Conservation (phyloP, 37 sponge, comb jelly and placozoan species). For the Axinella damicornis region DNA sequence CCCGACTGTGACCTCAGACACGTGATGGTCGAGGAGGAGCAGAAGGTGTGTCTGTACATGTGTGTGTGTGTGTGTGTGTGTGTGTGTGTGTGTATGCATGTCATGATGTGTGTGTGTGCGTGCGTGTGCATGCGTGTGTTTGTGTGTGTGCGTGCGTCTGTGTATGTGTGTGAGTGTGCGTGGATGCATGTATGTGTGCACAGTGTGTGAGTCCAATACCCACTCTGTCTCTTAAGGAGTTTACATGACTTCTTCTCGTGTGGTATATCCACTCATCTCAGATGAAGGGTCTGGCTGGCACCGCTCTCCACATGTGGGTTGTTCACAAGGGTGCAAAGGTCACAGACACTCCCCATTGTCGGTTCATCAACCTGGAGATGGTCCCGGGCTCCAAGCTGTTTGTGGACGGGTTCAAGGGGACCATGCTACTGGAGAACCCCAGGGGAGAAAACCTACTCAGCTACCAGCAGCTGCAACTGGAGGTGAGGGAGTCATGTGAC, state of each 20-base stretch:
- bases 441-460: conserved; percentile 63
- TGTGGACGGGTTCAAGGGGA: conserved; percentile 52
- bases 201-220: no score
- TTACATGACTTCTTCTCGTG: no score
- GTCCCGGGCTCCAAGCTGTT: conserved; percentile 39
- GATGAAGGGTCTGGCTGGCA: conserved; percentile 81
- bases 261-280: conserved; percentile 20
- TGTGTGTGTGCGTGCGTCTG: no score
- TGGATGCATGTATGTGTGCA: no score
- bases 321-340: not conserved
- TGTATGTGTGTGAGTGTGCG: no score
- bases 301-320: conserved; percentile 68
- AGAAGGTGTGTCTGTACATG: no score
- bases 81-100: no score
- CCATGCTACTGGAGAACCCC: conserved; percentile 88
- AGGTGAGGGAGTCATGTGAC: no score
- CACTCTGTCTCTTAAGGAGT: no score
- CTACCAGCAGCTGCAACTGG: conserved; percentile 29
- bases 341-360: conserved; percentile 14
- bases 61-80: no score
- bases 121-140: conserved; percentile 13
- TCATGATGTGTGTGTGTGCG: no score
- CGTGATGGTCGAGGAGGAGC: conserved; percentile 62
- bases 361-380: conserved; percentile 54
- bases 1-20: not conserved